Evolutionary conservation across 2,797 vertebrate species (phyloP).

Genomic region (Rhabdophis nuchalis): DNA sequence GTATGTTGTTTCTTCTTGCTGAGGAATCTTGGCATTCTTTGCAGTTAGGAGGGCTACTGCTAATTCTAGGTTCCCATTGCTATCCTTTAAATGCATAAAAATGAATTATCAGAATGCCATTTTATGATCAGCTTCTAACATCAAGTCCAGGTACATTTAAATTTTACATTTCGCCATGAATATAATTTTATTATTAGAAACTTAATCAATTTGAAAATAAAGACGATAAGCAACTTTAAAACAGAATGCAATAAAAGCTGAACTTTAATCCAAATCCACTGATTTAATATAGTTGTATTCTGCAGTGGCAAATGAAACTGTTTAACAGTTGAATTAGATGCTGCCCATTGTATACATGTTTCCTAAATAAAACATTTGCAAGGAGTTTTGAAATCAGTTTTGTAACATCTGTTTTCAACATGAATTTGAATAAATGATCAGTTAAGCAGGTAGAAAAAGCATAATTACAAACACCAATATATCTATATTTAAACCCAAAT

Average conservation of each 20-base stretch:
- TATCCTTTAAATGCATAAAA: slow-evolving; percentile 78
- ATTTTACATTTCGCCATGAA: neutral
- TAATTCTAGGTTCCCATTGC: slow-evolving; percentile 93
- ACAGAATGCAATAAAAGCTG: neutral
- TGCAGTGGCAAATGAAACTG: neutral
- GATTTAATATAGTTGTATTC: neutral
- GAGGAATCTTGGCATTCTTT: slow-evolving; percentile 92
- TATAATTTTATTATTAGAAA: neutral
- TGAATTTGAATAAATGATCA: neutral
- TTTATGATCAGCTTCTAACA: neutral
- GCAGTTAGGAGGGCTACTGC: slow-evolving; percentile 93
- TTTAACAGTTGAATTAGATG: neutral
- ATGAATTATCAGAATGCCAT: neutral
- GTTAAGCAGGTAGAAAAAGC: neutral
- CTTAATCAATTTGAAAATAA: neutral
- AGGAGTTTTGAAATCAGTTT: neutral
- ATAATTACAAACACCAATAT: neutral
- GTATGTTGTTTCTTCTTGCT: slow-evolving; percentile 90
- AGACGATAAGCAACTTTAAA: neutral
- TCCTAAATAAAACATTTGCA: neutral
- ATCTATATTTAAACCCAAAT: neutral
- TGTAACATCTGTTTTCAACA: neutral
- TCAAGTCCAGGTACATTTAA: neutral
- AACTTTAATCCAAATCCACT: neutral
- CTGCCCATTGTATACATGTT: neutral